Evolutionary conservation across 2,797 vertebrate genomes (phyloP).

Genomic region (Anguilla pacifica): DNA sequence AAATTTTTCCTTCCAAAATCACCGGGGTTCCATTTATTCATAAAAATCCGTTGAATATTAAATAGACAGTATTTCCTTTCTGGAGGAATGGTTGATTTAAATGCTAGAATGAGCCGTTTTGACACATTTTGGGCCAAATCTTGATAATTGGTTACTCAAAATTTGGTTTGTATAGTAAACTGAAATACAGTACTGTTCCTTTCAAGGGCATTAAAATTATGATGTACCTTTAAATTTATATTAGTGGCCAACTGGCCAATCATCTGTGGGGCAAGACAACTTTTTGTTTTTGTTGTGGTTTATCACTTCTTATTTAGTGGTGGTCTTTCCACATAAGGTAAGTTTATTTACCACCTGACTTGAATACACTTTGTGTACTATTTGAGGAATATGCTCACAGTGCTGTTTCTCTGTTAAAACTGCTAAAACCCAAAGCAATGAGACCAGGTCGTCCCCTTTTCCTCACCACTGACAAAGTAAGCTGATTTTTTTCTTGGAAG

Average conservation of each 20-base stretch:
- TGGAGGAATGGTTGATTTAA: background rate
- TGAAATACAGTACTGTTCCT: background rate
- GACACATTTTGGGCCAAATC: background rate
- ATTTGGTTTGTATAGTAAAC: background rate
- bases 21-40: background rate
- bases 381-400: too few relatives aligned
- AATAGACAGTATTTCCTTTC: background rate
- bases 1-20: background rate
- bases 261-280: background rate
- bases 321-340: background rate
- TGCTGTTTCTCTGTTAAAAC: too few relatives aligned
- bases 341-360: too few relatives aligned
- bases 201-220: background rate
- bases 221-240: background rate
- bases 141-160: too few relatives aligned
- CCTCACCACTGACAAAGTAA: background rate
- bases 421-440: too few relatives aligned
- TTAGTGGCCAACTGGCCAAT: background rate
- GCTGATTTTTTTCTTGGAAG: background rate
- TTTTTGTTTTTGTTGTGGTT: background rate
- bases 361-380: too few relatives aligned
- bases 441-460: too few relatives aligned
- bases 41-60: background rate
- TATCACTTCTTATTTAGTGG: background rate
- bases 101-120: background rate